phyloP scores from a whole-genome alignment of 2,888 invertebrate genomes.

The Merodon equestris region DNA sequence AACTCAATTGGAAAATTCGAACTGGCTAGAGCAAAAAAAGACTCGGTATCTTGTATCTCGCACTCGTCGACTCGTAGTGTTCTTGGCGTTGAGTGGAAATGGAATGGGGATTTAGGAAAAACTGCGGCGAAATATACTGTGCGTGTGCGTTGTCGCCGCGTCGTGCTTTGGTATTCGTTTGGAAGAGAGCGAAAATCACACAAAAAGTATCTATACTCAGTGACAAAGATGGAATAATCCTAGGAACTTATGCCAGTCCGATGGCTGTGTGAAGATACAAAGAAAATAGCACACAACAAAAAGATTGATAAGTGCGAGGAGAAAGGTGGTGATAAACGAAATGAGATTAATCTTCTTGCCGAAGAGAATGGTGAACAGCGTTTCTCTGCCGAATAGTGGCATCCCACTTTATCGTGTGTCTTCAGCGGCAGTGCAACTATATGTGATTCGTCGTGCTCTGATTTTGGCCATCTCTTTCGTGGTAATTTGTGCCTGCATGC shows the following conservation, averaged over 20 bases:
- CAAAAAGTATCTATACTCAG: constrained; percentile 31
- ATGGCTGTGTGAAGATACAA: neutral
- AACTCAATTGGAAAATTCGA: constrained; percentile 63
- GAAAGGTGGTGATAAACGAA: constrained; percentile 11
- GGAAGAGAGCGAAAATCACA: constrained; percentile 28
- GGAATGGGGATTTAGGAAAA: constrained; percentile 26
- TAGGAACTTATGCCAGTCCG: no score
- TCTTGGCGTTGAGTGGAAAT: constrained; percentile 55
- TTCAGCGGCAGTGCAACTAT: neutral
- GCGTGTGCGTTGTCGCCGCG: neutral
- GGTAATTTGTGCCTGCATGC: no score
- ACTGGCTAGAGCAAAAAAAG: constrained; percentile 10
- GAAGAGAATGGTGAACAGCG: neutral
- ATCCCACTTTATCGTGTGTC: constrained; percentile 12
- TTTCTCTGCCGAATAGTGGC: no score
- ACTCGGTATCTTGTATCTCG: neutral
- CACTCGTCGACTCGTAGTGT: constrained; percentile 14
- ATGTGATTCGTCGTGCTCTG: no score
- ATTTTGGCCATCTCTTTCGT: no score
- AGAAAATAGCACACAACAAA: constrained; percentile 2
- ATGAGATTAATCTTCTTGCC: constrained; percentile 10
- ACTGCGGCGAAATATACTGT: constrained; percentile 49
- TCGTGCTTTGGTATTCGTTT: no score
- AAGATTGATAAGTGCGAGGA: neutral
- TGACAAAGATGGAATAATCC: constrained; percentile 47